These are phyloP conservation scores for Acleris cristana DNA, from an alignment of 2,888 invertebrate genomes.

Conservation along the genomic window DNA sequence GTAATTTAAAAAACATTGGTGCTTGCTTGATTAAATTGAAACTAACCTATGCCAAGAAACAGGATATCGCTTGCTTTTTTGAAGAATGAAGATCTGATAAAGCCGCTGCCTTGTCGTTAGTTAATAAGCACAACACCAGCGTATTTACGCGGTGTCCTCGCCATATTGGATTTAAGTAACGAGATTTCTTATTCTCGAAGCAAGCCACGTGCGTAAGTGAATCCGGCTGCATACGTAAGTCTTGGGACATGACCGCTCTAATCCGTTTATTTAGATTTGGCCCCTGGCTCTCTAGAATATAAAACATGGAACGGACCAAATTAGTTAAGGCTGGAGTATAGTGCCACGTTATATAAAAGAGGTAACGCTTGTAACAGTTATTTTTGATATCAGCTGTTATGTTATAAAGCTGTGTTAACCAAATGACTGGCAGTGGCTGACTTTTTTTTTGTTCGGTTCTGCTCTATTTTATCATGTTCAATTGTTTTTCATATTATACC, in stretches of 20 bases:
- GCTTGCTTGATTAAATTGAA: too few species aligned
- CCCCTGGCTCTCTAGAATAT: conserved; percentile 27
- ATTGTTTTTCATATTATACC: too few species aligned
- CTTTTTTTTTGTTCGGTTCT: too few species aligned
- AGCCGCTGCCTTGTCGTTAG: neutral
- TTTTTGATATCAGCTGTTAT: neutral
- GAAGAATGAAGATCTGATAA: too few species aligned
- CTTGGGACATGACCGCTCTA: conserved; percentile 27
- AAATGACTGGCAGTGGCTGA: too few species aligned
- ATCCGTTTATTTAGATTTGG: conserved; percentile 36
- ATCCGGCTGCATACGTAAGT: conserved; percentile 32
- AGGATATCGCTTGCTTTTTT: too few species aligned
- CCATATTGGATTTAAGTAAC: conserved; percentile 28
- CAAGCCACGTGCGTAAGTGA: conserved; percentile 29
- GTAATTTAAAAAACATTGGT: too few species aligned
- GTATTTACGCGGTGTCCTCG: conserved; percentile 8
- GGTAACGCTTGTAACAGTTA: neutral
- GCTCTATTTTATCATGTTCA: too few species aligned
- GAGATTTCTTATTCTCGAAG: conserved; percentile 33
- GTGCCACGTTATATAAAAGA: neutral
- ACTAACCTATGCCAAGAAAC: too few species aligned
- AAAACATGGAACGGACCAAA: conserved; percentile 26
- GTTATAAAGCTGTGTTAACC: too few species aligned
- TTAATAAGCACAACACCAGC: conserved; percentile 11
- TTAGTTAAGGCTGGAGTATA: conserved; percentile 5